Conservation (phyloP, 1,140 invertebrate genomes). For the Zaprionus capensis region DNA sequence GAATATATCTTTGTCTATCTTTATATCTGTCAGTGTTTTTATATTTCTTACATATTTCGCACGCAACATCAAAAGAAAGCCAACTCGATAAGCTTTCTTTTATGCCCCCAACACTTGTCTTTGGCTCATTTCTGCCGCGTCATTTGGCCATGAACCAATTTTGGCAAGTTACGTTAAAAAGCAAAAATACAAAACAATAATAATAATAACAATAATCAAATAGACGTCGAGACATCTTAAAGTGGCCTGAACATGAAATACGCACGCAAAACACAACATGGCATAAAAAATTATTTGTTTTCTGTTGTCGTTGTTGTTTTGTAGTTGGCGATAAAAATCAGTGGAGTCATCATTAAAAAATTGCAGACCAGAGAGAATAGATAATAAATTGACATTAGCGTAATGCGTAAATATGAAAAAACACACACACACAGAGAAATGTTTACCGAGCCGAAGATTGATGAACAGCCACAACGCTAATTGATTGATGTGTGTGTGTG, state of each 20-base stretch:
- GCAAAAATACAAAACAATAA: neutral
- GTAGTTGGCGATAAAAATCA: conserved; percentile 35
- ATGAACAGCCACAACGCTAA: conserved; percentile 51
- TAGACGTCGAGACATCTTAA: conserved; percentile 33
- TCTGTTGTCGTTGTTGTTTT: conserved; percentile 22
- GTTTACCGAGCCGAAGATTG: conserved; percentile 57
- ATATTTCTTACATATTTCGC: conserved; percentile 8
- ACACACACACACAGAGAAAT: conserved; percentile 5
- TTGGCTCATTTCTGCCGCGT: conserved; percentile 10
- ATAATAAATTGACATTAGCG: conserved; percentile 67
- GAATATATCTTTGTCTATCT: conserved; percentile 7
- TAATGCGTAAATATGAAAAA: conserved; percentile 47
- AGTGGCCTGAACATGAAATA: conserved; percentile 4
- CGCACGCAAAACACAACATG: neutral
- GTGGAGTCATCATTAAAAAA: conserved; percentile 63
- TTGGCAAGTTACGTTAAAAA: conserved; percentile 58
- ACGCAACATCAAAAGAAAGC: conserved; percentile 19
- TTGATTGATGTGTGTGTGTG: conserved; percentile 24
- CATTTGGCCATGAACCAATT: conserved; percentile 56
- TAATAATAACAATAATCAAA: conserved; percentile 36
- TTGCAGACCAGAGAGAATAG: conserved; percentile 46
- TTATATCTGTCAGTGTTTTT: conserved; percentile 21
- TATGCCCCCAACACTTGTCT: conserved; percentile 15
- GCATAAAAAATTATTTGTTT: conserved; percentile 8
- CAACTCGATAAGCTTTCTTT: conserved; percentile 42